A percentile compares a stretch with the other conserved stretches of the same genome.
Evolutionary conservation across 1,140 invertebrate species (phyloP).

Genomic region (Drosophila azteca): DNA sequence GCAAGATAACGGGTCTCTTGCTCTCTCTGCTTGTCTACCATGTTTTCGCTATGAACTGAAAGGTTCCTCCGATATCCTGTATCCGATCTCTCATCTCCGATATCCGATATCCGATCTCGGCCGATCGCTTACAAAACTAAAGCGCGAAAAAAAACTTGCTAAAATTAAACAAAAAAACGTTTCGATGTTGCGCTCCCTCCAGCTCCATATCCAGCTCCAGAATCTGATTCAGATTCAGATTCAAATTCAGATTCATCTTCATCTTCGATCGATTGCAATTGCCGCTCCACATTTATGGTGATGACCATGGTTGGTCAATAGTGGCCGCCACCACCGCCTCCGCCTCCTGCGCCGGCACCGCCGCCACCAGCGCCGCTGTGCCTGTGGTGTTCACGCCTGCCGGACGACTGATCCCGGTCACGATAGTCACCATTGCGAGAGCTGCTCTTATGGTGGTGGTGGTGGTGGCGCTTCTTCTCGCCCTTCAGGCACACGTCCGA

Average conservation of each 20-base stretch:
- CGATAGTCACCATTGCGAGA: constrained; percentile 81
- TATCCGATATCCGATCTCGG: background rate
- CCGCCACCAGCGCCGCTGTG: constrained; percentile 66
- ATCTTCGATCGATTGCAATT: constrained; percentile 45
- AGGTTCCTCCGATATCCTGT: constrained; percentile 20
- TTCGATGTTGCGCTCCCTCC: constrained; percentile 58
- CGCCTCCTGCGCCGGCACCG: constrained; percentile 25
- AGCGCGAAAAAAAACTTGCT: constrained; percentile 58
- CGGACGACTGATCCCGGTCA: constrained; percentile 74
- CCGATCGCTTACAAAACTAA: constrained; percentile 41
- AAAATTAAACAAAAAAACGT: constrained; percentile 63
- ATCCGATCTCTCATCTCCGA: background rate
- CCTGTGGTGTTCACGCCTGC: constrained; percentile 78
- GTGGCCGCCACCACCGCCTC: constrained; percentile 65
- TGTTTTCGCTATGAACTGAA: constrained; percentile 68
- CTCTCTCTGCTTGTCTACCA: constrained; percentile 33
- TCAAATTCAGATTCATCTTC: constrained; percentile 1
- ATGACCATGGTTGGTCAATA: constrained; percentile 84
- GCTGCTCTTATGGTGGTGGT: constrained; percentile 89
- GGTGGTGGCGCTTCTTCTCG: constrained; percentile 92
- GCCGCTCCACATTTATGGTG: constrained; percentile 82
- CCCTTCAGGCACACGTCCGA: constrained; percentile 87
- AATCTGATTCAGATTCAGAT: constrained; percentile 2
- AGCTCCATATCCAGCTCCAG: constrained; percentile 5
- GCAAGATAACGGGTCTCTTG: constrained; percentile 42